These are phyloP conservation scores for Parasteatoda tepidariorum DNA, from an alignment of 1,140 invertebrate genomes.

Conservation along the genomic window DNA sequence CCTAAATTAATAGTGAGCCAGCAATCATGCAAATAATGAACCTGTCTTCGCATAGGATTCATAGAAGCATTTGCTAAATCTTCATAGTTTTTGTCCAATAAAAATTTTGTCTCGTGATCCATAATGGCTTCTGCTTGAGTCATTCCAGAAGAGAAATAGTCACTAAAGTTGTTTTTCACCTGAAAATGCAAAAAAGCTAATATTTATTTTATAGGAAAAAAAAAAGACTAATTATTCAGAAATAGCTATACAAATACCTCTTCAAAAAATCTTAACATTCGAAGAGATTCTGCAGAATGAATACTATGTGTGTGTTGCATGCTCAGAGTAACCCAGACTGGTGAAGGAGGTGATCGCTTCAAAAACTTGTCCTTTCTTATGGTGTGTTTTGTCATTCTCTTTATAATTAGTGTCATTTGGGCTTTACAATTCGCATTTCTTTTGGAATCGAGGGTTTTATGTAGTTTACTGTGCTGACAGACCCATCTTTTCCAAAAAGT, in stretches of 20 bases:
- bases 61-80: background rate
- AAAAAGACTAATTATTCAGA: background rate
- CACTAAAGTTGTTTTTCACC: background rate
- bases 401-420: background rate
- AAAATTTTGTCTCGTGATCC: background rate
- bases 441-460: background rate
- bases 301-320: background rate
- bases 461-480: background rate
- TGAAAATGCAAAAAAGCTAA: too few relatives aligned
- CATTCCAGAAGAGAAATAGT: background rate
- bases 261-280: too few relatives aligned
- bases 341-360: background rate
- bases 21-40: background rate
- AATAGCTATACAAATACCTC: background rate
- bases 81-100: background rate
- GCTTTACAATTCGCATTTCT: background rate
- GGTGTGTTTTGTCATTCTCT: background rate
- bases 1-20: background rate
- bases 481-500: background rate
- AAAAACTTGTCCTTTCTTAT: background rate
- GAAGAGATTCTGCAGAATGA: background rate
- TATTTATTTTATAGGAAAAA: background rate
- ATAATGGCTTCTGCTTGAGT: background rate
- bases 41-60: background rate
- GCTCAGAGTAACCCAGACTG: background rate